Conservation (phyloP, 92 coral and sea anemone genomes). For the Umimayanthus chanpuru region DNA sequence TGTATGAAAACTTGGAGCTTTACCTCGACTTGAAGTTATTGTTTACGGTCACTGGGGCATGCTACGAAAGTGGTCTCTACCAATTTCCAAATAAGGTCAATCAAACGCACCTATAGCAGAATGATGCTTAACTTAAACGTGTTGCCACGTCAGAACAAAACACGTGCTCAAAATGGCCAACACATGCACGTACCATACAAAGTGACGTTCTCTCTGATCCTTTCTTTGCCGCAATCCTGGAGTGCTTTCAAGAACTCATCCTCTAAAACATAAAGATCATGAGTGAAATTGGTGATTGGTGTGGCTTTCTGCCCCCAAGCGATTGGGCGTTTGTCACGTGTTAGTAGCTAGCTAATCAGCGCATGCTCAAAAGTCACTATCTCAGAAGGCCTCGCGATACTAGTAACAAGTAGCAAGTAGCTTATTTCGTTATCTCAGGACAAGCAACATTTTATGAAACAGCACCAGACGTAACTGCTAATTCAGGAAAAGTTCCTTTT, state of each 20-base stretch:
- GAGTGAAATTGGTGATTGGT: background rate
- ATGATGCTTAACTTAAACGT: background rate
- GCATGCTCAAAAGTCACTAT: no score
- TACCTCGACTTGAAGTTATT: no score
- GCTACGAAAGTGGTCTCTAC: no score
- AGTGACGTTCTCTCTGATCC: slow-evolving; percentile 68
- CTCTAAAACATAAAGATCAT: slow-evolving; percentile 53
- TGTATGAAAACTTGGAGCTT: no score
- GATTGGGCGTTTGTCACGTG: no score
- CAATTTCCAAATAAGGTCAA: background rate
- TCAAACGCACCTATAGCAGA: background rate
- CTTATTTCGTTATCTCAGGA: no score
- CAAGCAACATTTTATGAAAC: no score
- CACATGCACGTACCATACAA: slow-evolving; percentile 69
- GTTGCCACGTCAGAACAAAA: background rate
- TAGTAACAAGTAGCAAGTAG: no score
- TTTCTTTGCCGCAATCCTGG: slow-evolving; percentile 73
- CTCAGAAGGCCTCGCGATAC: no score
- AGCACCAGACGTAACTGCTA: no score
- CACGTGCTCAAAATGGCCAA: background rate
- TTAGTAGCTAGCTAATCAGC: background rate
- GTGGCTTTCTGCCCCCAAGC: background rate
- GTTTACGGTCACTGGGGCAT: no score
- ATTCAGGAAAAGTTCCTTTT: no score
- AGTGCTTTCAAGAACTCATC: slow-evolving; percentile 76